Evolutionary conservation across 1,140 invertebrate species (phyloP).

Genomic region (Maconellicoccus hirsutus): DNA sequence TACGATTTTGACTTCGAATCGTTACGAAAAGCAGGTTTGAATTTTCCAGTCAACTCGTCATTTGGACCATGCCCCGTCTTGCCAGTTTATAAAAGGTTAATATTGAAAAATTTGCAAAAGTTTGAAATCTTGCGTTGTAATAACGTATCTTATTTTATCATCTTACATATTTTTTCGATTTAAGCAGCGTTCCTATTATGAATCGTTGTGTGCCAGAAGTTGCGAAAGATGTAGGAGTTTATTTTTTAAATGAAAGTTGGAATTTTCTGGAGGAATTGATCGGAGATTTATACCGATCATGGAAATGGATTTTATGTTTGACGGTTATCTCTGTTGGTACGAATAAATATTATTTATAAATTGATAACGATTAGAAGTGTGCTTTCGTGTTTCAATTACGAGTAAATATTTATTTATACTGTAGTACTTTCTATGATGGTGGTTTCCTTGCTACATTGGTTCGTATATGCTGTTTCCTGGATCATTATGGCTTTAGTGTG

Average conservation of each 20-base stretch:
- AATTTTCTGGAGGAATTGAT: slow-evolving; percentile 77
- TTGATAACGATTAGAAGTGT: slow-evolving; percentile 30
- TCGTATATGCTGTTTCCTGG: slow-evolving; percentile 55
- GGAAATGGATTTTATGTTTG: slow-evolving; percentile 71
- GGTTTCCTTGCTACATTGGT: slow-evolving; percentile 69
- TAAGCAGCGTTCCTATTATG: slow-evolving; percentile 34
- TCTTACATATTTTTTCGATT: slow-evolving; percentile 1
- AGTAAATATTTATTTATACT: slow-evolving; percentile 32
- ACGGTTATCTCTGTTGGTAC: slow-evolving; percentile 69
- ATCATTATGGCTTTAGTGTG: not conserved
- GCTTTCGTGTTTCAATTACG: slow-evolving; percentile 16
- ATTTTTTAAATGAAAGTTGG: slow-evolving; percentile 72
- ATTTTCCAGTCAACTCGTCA: slow-evolving; percentile 40
- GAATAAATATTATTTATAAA: too few relatives aligned
- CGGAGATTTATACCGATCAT: slow-evolving; percentile 74
- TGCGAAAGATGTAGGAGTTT: slow-evolving; percentile 54
- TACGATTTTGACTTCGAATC: slow-evolving; percentile 27
- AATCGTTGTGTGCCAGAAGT: slow-evolving; percentile 74
- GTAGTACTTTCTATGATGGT: slow-evolving; percentile 68
- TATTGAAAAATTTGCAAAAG: not conserved
- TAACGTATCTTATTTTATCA: not conserved
- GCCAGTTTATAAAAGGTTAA: slow-evolving; percentile 53
- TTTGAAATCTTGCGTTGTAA: not conserved
- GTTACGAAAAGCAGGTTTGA: not conserved
- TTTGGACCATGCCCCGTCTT: slow-evolving; percentile 57